phyloP scores from a whole-genome alignment of 2,888 invertebrate genomes.

The Drosophila formosana region DNA sequence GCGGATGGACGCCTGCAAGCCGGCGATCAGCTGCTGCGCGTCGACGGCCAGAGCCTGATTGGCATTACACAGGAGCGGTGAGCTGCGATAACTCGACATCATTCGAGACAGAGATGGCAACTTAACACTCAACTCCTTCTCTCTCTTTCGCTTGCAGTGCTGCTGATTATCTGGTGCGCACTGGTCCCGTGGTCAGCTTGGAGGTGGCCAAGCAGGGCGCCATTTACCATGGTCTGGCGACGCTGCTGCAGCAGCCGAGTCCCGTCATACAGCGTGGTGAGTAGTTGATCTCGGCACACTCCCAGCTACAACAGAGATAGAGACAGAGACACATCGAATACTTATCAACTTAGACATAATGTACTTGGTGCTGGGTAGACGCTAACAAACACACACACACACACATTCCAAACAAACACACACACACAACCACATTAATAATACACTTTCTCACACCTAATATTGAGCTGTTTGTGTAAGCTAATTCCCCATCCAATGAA shows the following conservation, averaged over 20 bases:
- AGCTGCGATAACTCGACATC: not conserved
- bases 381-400: constrained; percentile 57
- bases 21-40: constrained; percentile 98
- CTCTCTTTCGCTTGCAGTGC: constrained; percentile 87
- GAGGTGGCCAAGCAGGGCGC: constrained; percentile 99
- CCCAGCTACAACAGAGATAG: constrained; percentile 41
- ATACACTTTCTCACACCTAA: constrained; percentile 34
- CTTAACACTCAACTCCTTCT: not conserved
- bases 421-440: constrained; percentile 30
- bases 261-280: constrained; percentile 92
- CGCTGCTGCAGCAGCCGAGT: constrained; percentile 95
- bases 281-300: constrained; percentile 57
- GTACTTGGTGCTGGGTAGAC: constrained; percentile 68
- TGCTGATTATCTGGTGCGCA: constrained; percentile 97
- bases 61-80: constrained; percentile 92
- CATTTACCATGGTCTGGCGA: constrained; percentile 97
- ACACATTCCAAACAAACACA: constrained; percentile 31
- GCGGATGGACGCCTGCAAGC: constrained; percentile 97
- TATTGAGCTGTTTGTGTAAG: constrained; percentile 55
- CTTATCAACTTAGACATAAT: constrained; percentile 39
- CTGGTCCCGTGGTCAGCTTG: constrained; percentile 96
- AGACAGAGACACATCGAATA: constrained; percentile 15
- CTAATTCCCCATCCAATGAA: constrained; percentile 60
- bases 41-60: constrained; percentile 97
- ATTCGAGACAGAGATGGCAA: not conserved